phyloP scores from a whole-genome alignment of 2,888 invertebrate genomes.

The Diloba caeruleocephala region DNA sequence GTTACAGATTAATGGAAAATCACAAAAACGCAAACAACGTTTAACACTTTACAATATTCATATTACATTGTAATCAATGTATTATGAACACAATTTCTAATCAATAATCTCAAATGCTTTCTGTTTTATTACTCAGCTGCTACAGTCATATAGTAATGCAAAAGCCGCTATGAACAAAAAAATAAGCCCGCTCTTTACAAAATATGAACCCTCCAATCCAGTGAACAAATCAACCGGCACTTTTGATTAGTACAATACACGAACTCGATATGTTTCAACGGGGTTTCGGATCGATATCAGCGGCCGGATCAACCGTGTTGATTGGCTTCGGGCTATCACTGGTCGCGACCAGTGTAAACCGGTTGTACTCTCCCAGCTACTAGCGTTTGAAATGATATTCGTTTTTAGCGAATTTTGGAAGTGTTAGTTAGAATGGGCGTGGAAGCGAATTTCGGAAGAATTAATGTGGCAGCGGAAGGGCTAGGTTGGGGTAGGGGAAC shows the following conservation, averaged over 20 bases:
- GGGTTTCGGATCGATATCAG: conserved; percentile 52
- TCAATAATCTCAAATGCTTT: no score
- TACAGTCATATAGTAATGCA: conserved; percentile 11
- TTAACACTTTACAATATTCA: no score
- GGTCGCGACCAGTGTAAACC: conserved; percentile 54
- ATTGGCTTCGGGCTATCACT: conserved; percentile 67
- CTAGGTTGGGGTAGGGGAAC: no score
- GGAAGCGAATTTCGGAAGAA: conserved; percentile 16
- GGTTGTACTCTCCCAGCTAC: conserved; percentile 42
- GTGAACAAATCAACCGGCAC: conserved; percentile 48
- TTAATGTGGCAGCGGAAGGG: conserved; percentile 8
- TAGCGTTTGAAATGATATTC: conserved; percentile 38
- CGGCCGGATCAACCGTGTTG: conserved; percentile 70
- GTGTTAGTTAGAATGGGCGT: conserved; percentile 17
- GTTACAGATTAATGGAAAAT: no score
- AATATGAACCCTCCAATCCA: conserved; percentile 36
- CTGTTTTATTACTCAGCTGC: background rate
- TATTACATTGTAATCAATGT: no score
- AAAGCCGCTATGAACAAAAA: conserved; percentile 18
- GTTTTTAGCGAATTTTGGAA: conserved; percentile 19
- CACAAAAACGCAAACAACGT: no score
- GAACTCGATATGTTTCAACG: conserved; percentile 41
- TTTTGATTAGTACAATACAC: conserved; percentile 50
- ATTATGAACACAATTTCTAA: no score
- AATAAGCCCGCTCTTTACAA: conserved; percentile 2